Percentiles rank a stretch among this genome's conserved stretches.
phyloP scores from a whole-genome alignment of 2,888 invertebrate species.

The Tetropium fuscum region DNA sequence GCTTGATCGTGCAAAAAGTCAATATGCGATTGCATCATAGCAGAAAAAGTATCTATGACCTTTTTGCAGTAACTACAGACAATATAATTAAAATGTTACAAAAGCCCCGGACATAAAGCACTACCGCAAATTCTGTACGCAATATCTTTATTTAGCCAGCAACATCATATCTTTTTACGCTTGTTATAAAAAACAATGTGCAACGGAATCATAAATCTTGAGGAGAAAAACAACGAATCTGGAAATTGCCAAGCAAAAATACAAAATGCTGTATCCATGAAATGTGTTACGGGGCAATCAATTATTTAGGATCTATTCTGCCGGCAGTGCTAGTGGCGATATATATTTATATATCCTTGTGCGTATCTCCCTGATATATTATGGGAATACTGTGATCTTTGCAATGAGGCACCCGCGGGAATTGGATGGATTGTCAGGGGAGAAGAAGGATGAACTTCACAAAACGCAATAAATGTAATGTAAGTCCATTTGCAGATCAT shows the following conservation, averaged over 20 bases:
- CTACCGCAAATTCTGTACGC: neutral
- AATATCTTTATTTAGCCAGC: slow-evolving; percentile 11
- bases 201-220: slow-evolving; percentile 49
- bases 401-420: slow-evolving; percentile 14
- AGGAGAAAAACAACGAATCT: slow-evolving; percentile 41
- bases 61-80: too few species aligned
- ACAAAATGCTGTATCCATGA: slow-evolving; percentile 39
- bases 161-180: slow-evolving; percentile 21
- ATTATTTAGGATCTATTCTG: slow-evolving; percentile 52
- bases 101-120: slow-evolving; percentile 1
- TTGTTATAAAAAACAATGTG: slow-evolving; percentile 42
- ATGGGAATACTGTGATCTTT: slow-evolving; percentile 19
- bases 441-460: slow-evolving; percentile 15
- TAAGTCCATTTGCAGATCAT: slow-evolving; percentile 14
- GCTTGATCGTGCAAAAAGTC: too few species aligned
- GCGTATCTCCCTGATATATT: slow-evolving; percentile 24
- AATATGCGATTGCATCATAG: too few species aligned
- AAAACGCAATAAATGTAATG: slow-evolving; percentile 14
- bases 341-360: slow-evolving; percentile 21
- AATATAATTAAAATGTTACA: too few species aligned
- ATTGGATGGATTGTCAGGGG: slow-evolving; percentile 20
- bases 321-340: slow-evolving; percentile 41
- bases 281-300: slow-evolving; percentile 52
- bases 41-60: too few species aligned
- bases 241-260: slow-evolving; percentile 42